phyloP scores from a whole-genome alignment of 2,797 vertebrate species.

The Erithacus rubecula region DNA sequence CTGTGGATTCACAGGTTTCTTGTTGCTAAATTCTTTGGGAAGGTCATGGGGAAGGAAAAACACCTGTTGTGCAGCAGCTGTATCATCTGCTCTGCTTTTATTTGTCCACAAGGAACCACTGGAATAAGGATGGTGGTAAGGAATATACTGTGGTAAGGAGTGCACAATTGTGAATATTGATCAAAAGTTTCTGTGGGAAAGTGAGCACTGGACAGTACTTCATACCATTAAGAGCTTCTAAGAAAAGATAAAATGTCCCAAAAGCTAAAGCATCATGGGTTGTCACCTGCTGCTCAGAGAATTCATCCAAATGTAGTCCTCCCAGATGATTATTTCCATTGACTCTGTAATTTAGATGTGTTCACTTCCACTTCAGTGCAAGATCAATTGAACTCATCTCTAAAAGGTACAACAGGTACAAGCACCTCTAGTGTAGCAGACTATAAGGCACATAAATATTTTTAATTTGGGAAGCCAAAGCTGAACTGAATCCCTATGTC shows the following conservation, averaged over 20 bases:
- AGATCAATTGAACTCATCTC: background rate
- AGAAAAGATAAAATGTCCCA: background rate
- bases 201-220: background rate
- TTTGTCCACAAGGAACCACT: background rate
- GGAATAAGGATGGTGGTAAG: background rate
- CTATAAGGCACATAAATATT: background rate
- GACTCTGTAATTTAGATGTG: background rate
- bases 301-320: background rate
- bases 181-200: background rate
- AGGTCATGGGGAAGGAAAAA: background rate
- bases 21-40: background rate
- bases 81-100: background rate
- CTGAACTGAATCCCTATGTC: background rate
- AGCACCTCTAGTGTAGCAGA: background rate
- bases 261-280: background rate
- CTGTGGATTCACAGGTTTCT: background rate
- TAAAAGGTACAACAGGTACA: background rate
- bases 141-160: background rate
- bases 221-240: background rate
- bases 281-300: background rate
- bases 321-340: background rate
- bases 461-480: background rate
- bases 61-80: background rate
- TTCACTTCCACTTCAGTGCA: background rate
- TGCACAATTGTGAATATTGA: background rate